Conservation (phyloP, 2,113 vertebrate genomes). For the Cromileptes altivelis region DNA sequence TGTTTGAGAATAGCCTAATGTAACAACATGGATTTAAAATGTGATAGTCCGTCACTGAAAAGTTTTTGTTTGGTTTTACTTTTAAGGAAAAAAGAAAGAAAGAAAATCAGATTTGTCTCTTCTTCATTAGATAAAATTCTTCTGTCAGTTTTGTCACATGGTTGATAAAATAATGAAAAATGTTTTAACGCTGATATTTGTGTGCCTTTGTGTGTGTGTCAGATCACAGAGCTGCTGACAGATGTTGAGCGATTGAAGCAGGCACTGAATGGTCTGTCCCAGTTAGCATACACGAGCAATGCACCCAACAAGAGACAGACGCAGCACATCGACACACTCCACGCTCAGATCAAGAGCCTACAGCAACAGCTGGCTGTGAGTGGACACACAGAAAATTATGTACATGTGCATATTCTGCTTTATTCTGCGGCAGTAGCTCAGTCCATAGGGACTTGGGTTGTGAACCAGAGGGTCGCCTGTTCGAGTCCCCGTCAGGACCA, state of each 20-base stretch:
- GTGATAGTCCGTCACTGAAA: background rate
- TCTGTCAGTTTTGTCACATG: background rate
- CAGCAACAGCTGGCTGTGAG: slow-evolving; percentile 97
- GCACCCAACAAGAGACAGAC: slow-evolving; percentile 90
- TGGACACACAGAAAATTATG: slow-evolving; percentile 43
- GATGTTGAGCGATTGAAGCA: slow-evolving; percentile 95
- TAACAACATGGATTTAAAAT: background rate
- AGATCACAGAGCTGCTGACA: slow-evolving; percentile 95
- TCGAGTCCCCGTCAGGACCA: too few relatives aligned
- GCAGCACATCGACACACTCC: slow-evolving; percentile 91
- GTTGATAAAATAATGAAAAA: background rate
- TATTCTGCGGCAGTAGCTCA: background rate
- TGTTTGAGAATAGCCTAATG: background rate
- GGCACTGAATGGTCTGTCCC: slow-evolving; percentile 93
- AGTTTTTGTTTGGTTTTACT: background rate
- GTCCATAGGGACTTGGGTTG: too few relatives aligned
- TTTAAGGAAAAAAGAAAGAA: background rate
- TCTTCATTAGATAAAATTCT: background rate
- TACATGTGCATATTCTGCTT: background rate
- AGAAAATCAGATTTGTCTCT: background rate
- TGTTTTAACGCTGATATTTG: background rate
- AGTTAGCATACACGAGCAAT: slow-evolving; percentile 90
- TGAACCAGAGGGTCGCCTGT: too few relatives aligned
- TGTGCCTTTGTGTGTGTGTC: slow-evolving; percentile 20
- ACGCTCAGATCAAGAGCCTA: slow-evolving; percentile 91